These are phyloP conservation scores for Melanaphis sacchari DNA, from an alignment of 1,140 invertebrate species.

Conservation along the genomic window DNA sequence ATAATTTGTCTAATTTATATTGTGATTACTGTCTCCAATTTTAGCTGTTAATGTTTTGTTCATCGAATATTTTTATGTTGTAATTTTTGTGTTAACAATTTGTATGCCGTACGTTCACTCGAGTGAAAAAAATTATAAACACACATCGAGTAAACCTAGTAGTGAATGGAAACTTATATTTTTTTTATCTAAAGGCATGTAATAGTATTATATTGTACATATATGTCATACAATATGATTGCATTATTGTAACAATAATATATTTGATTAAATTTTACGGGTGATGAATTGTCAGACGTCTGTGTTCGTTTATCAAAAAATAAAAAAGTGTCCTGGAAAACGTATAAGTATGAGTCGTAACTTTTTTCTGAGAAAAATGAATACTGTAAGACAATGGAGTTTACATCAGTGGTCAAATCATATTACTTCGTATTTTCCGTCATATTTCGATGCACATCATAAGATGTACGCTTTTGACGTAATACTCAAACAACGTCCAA, in stretches of 20 bases:
- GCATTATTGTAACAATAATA: not conserved
- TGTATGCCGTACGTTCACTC: too few relatives aligned
- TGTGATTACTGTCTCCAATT: not conserved
- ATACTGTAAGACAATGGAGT: not conserved
- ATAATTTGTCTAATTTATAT: not conserved
- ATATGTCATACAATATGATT: not conserved
- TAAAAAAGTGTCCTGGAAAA: not conserved
- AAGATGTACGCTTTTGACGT: not conserved
- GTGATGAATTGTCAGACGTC: not conserved
- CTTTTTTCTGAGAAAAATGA: not conserved
- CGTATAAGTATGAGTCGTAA: not conserved
- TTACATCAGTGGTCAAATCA: conserved; percentile 4
- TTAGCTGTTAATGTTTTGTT: not conserved
- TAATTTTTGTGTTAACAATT: too few relatives aligned
- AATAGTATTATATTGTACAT: not conserved
- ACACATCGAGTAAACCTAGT: not conserved
- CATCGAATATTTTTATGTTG: not conserved
- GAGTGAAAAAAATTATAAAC: not conserved
- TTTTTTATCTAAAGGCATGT: not conserved
- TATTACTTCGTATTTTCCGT: not conserved
- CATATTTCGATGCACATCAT: not conserved
- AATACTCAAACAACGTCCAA: not conserved
- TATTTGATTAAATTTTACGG: not conserved
- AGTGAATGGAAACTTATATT: not conserved
- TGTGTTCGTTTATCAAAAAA: not conserved